A percentile compares a stretch with the other conserved stretches of the same genome.
Conservation (phyloP, 2,888 invertebrate genomes). For the Aphidius colemani region DNA sequence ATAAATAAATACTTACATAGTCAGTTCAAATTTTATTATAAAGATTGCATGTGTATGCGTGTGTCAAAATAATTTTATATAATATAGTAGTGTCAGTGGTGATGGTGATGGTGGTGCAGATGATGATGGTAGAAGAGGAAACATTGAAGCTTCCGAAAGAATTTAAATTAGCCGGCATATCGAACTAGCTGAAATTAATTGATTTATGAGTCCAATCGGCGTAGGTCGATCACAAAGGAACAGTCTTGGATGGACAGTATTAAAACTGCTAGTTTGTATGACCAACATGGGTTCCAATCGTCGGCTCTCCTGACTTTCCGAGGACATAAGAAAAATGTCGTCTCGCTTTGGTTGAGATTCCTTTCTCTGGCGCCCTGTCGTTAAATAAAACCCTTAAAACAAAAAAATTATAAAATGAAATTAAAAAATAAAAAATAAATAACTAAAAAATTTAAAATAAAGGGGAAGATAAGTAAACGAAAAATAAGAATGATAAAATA, state of each 20-base stretch:
- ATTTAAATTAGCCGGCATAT: conserved; percentile 58
- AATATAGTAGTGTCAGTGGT: too few species aligned
- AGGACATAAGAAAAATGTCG: conserved; percentile 33
- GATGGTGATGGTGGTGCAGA: neutral
- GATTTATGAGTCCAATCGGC: conserved; percentile 54
- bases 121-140: conserved; percentile 18
- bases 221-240: conserved; percentile 31
- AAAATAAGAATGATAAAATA: neutral
- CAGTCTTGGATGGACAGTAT: conserved; percentile 2
- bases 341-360: conserved; percentile 23
- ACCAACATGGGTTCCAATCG: conserved; percentile 29
- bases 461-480: neutral
- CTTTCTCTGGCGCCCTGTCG: conserved; percentile 23
- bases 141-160: conserved; percentile 49
- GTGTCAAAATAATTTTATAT: conserved; percentile 8
- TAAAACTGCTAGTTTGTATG: conserved; percentile 9
- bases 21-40: neutral
- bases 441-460: neutral
- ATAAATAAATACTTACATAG: too few species aligned
- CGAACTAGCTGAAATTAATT: conserved; percentile 59
- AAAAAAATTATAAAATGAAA: neutral
- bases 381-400: conserved; percentile 15
- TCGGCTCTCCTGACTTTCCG: conserved; percentile 34
- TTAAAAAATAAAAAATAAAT: neutral
- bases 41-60: neutral